Evolutionary conservation across 2,888 invertebrate genomes (phyloP).

Genomic region (Osmoderma eremita): DNA sequence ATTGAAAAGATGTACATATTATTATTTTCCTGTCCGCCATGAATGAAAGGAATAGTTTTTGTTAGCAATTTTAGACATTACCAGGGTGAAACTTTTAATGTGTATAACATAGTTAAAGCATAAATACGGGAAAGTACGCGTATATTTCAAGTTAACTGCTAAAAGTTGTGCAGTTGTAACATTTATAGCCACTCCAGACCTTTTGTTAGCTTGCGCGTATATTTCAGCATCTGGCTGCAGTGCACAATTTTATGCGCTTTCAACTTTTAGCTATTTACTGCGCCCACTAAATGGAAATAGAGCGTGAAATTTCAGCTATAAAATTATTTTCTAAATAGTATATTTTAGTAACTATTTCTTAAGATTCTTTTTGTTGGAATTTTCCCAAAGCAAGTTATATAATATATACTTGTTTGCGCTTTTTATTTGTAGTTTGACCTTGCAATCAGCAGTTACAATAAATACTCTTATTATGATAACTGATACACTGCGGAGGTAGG

Average conservation of each 20-base stretch:
- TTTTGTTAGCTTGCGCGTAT: not conserved
- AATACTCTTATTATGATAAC: no score
- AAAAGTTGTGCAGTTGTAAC: constrained; percentile 17
- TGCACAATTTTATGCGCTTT: not conserved
- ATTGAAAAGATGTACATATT: no score
- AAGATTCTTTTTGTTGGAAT: no score
- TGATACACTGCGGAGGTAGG: no score
- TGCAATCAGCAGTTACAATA: no score
- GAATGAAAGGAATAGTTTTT: no score
- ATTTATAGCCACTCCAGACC: constrained; percentile 2
- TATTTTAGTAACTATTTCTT: no score
- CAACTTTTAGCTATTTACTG: not conserved
- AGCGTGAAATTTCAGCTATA: not conserved
- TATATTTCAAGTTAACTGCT: constrained; percentile 19
- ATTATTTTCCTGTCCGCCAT: no score
- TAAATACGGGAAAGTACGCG: not conserved
- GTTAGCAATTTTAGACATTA: no score
- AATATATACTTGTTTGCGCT: not conserved
- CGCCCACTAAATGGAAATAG: not conserved
- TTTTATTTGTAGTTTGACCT: not conserved
- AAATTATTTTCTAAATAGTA: no score
- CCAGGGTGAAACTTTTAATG: no score
- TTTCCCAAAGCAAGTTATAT: no score
- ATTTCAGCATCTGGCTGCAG: not conserved
- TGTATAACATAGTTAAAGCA: not conserved